These are phyloP conservation scores for Eupithecia inturbata DNA, from an alignment of 2,888 invertebrate species.

Conservation along the genomic window DNA sequence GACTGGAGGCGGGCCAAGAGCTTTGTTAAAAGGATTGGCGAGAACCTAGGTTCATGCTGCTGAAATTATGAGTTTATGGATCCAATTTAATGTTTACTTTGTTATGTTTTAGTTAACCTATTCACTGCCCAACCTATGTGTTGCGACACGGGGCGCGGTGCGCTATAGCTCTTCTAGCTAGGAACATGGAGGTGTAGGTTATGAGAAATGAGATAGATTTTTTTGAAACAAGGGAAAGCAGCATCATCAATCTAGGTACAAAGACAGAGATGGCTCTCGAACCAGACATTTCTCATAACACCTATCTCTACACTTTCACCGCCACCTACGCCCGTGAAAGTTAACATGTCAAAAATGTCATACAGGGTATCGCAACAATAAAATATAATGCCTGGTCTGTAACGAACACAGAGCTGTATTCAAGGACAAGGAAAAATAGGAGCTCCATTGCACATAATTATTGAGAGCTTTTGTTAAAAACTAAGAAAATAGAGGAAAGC, in stretches of 20 bases:
- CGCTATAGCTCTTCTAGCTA: neutral
- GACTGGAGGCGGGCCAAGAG: constrained; percentile 70
- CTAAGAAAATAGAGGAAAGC: neutral
- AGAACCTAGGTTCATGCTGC: constrained; percentile 47
- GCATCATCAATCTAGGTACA: neutral
- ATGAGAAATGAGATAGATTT: neutral
- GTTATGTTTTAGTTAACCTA: neutral
- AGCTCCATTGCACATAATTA: neutral
- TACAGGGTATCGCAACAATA: constrained; percentile 47
- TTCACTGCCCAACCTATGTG: neutral
- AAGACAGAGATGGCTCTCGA: neutral
- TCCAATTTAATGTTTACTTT: neutral
- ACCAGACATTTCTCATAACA: constrained; percentile 16
- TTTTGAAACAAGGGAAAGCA: neutral
- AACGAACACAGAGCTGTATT: constrained; percentile 46
- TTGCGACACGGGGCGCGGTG: neutral
- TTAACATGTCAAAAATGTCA: constrained; percentile 53
- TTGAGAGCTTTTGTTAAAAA: neutral
- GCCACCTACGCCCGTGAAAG: constrained; percentile 42
- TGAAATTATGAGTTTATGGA: neutral
- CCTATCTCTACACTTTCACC: constrained; percentile 39
- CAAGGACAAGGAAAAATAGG: neutral
- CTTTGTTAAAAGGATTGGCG: constrained; percentile 71
- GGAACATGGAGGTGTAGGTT: neutral
- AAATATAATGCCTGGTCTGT: constrained; percentile 53